Conservation (phyloP, 2,113 vertebrate species). For the Myodes glareolus region DNA sequence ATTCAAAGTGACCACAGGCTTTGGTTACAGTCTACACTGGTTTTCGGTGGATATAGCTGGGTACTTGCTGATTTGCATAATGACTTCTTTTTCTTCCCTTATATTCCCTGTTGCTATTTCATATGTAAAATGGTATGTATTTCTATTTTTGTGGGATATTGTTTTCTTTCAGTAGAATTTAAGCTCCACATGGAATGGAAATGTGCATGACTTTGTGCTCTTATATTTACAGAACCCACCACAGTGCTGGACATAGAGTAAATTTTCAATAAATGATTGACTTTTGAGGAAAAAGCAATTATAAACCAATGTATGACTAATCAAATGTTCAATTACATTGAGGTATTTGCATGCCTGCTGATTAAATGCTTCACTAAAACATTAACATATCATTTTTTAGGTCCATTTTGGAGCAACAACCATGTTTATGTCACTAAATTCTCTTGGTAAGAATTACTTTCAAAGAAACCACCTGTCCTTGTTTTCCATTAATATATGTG, state of each 20-base stretch:
- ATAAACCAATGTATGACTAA: background rate
- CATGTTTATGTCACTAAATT: conserved; percentile 25
- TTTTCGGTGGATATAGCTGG: background rate
- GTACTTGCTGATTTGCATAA: background rate
- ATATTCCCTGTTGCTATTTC: background rate
- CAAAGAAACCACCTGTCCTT: conserved; percentile 37
- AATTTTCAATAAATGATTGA: background rate
- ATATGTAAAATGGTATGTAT: background rate
- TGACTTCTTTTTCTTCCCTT: background rate
- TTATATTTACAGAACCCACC: background rate
- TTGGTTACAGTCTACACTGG: fast-evolving
- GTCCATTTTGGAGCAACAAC: background rate
- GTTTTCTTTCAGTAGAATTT: conserved; percentile 28
- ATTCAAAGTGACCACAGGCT: background rate
- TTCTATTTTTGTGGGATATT: background rate
- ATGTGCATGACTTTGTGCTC: background rate
- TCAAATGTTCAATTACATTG: background rate
- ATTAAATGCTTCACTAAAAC: conserved; percentile 3
- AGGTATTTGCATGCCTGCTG: background rate
- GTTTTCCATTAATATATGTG: conserved; percentile 63
- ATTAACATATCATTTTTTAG: background rate
- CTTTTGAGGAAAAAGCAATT: background rate
- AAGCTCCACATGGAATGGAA: background rate
- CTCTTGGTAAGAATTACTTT: conserved; percentile 36
- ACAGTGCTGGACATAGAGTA: background rate